phyloP scores from a whole-genome alignment of 2,888 invertebrate genomes.

The Eristalis pertinax region DNA sequence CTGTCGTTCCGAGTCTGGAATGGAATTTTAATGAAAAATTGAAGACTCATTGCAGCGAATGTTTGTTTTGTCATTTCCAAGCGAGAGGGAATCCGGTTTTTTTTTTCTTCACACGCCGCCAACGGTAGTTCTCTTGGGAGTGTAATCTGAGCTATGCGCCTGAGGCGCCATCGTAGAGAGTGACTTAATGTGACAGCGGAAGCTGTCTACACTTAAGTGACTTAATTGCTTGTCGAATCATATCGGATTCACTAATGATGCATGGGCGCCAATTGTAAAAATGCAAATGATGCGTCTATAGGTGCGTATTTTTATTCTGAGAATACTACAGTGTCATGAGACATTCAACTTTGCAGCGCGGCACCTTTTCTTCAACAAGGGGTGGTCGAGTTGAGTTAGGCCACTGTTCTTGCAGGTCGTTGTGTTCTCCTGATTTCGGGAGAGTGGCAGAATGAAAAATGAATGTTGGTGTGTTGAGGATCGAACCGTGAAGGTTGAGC shows the following conservation, averaged over 20 bases:
- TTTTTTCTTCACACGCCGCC: neutral
- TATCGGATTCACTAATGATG: neutral
- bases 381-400: too few species aligned
- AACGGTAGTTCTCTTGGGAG: neutral
- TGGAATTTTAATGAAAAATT: slow-evolving; percentile 46
- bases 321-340: too few species aligned
- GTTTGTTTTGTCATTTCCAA: slow-evolving; percentile 2
- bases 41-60: slow-evolving; percentile 11
- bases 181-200: neutral
- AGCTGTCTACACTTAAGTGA: neutral
- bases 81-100: slow-evolving; percentile 15
- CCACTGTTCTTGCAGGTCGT: too few species aligned
- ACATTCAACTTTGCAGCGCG: too few species aligned
- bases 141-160: neutral
- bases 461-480: too few species aligned
- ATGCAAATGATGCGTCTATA: neutral
- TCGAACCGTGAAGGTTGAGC: too few species aligned
- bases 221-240: neutral
- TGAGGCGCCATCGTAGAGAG: neutral
- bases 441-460: too few species aligned
- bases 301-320: neutral
- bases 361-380: too few species aligned
- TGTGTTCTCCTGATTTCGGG: too few species aligned
- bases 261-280: neutral
- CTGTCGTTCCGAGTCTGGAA: neutral